Evolutionary conservation across 1,140 invertebrate species (phyloP).

Genomic region (Parasteatoda tepidariorum): DNA sequence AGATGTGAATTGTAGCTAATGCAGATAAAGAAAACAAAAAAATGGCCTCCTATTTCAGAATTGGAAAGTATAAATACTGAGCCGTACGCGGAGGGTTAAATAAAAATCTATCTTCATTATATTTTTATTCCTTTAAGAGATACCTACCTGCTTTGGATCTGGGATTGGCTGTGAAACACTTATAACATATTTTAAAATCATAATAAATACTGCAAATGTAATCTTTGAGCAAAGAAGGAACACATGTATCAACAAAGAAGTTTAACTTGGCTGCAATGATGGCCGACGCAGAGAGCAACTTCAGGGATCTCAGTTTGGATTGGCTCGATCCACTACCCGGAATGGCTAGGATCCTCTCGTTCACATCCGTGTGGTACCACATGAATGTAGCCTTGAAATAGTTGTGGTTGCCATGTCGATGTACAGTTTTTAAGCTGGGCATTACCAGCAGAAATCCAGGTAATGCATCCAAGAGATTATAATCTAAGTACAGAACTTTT

Average conservation of each 20-base stretch:
- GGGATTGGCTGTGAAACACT: conserved; percentile 68
- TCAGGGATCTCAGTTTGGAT: conserved; percentile 64
- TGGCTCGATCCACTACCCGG: conserved; percentile 21
- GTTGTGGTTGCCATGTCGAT: conserved; percentile 73
- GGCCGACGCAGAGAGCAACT: conserved; percentile 68
- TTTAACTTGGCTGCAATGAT: conserved; percentile 69
- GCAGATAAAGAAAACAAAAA: too few species aligned
- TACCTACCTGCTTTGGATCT: conserved; percentile 62
- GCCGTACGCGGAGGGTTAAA: too few species aligned
- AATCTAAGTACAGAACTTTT: conserved; percentile 69
- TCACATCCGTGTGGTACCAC: conserved; percentile 72
- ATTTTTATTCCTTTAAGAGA: too few species aligned
- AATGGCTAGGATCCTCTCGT: conserved; percentile 69
- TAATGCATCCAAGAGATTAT: conserved; percentile 72
- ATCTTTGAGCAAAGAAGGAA: conserved; percentile 66
- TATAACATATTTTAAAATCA: conserved; percentile 69
- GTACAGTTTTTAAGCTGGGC: conserved; percentile 69
- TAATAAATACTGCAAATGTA: conserved; percentile 70
- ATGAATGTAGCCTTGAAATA: conserved; percentile 73
- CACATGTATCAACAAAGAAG: conserved; percentile 65
- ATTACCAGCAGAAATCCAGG: conserved; percentile 71
- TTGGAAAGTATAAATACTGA: too few species aligned
- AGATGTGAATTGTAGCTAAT: too few species aligned
- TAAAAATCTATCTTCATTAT: too few species aligned
- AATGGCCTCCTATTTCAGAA: too few species aligned